Base-by-base conservation (phyloP, 2,888 invertebrate genomes). In the Aporophyla lueneburgensis region DNA sequence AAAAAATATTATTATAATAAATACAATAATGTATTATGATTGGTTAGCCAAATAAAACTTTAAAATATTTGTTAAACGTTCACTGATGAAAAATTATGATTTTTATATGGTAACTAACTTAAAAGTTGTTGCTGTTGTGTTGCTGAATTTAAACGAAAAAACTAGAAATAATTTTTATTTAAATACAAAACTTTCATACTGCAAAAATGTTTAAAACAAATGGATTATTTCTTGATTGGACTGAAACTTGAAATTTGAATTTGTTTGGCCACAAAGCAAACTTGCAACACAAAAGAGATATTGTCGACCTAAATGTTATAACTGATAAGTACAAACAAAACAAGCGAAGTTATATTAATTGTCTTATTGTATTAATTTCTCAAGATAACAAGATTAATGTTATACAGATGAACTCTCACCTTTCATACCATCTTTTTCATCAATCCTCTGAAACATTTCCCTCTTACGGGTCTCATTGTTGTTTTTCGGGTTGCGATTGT, bases 401-500 rank as follows among this genome's bases (percentile, higher is more conserved):
- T 33, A 71, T 40, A 75, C 5, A 69, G n/a, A 61, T 77, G 70
- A 70, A 70, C 49, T 75, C 79, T 68, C 54, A 92, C 92, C 91
- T 89, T 86, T 88, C 73, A 87, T 77, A 53, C 79, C 78, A 70
- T 90, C 88, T 33, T 86, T 89, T 61, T 89, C 87, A 80, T 88
- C 83, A 81, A 78, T 89, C 51, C 91, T 91, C 24, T 91, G 90
- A 74, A 91, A 91, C 90, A 90, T 91, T 86, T 93, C 92, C 65
- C 90, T 87, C 78, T 90, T 91, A 51, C 89, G 84, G 61, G 86
- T 87, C 75, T 89, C 86, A 65, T 91, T 90, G 84, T 91, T 91
- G 70, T 91, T 90, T 84, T 92, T 93, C 6, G 91, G 86, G 86
- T 92, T 93, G n/a, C 92, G 86, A 84, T 95, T 93, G 87, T 92